phyloP scores from a whole-genome alignment of 2,888 invertebrate species.

The Troides helena region DNA sequence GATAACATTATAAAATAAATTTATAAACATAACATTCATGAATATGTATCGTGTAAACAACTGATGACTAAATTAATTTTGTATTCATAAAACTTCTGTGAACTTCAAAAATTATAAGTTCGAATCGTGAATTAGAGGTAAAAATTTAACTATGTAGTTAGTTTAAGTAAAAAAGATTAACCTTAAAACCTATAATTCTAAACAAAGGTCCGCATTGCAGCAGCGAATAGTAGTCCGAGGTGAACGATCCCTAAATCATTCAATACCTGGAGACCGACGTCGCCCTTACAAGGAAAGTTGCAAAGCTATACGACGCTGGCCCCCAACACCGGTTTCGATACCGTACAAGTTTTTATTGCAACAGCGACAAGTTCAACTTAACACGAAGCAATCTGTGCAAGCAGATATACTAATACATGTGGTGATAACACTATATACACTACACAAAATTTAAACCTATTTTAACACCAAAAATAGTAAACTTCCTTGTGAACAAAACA shows the following conservation, averaged over 20 bases:
- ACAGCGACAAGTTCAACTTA: constrained; percentile 27
- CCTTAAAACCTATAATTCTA: constrained; percentile 1
- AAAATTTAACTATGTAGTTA: no score
- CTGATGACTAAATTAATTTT: not conserved
- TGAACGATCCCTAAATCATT: constrained; percentile 66
- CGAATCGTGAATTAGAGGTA: no score
- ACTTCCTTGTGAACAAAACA: not conserved
- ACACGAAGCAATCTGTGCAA: not conserved
- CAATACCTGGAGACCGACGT: constrained; percentile 39
- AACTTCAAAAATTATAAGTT: no score
- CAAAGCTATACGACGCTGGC: constrained; percentile 37
- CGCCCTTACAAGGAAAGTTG: constrained; percentile 69
- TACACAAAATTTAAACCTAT: not conserved
- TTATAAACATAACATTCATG: not conserved
- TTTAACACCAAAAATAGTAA: not conserved
- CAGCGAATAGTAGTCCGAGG: constrained; percentile 53
- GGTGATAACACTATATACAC: not conserved
- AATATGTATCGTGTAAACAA: not conserved
- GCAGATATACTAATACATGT: not conserved
- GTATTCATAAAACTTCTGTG: not conserved
- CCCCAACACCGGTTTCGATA: constrained; percentile 35
- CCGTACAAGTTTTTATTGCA: constrained; percentile 43
- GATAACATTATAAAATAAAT: not conserved
- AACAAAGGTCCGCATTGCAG: constrained; percentile 38
- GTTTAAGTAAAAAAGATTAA: not conserved